Conservation (phyloP, 2,888 invertebrate species). For the Sturmia bella region DNA sequence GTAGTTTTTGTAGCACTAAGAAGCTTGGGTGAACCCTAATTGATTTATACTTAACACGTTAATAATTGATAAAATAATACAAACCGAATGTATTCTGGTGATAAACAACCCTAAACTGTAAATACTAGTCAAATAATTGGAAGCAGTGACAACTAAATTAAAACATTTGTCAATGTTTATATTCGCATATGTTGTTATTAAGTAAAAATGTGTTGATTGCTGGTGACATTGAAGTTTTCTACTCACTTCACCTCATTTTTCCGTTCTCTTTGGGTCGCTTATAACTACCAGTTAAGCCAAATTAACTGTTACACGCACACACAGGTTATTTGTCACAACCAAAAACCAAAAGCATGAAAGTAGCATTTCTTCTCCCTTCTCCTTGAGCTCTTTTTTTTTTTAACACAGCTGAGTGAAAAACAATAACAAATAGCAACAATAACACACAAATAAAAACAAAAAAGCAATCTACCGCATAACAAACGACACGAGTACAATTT, state of each 20-base stretch:
- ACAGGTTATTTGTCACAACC: constrained; percentile 57
- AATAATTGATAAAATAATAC: constrained; percentile 36
- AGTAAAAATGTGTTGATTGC: constrained; percentile 69
- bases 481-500: constrained; percentile 25
- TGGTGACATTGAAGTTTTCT: constrained; percentile 65
- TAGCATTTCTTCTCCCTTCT: constrained; percentile 32
- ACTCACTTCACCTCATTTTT: constrained; percentile 60
- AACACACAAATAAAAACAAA: constrained; percentile 50
- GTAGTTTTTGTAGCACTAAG: not conserved
- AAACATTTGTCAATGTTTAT: constrained; percentile 82
- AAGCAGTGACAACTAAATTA: constrained; percentile 79
- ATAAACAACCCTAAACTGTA: constrained; percentile 38
- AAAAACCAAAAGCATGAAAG: constrained; percentile 11
- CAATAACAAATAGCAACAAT: constrained; percentile 62
- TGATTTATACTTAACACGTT: constrained; percentile 56
- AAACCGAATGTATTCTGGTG: not conserved
- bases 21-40: constrained; percentile 22
- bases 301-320: constrained; percentile 61
- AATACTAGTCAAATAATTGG: constrained; percentile 16
- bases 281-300: constrained; percentile 67
- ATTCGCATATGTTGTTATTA: constrained; percentile 82
- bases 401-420: constrained; percentile 41
- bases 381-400: constrained; percentile 32
- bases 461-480: constrained; percentile 21
- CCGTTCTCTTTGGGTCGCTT: constrained; percentile 30